A percentile compares a stretch with the other conserved stretches of the same genome.
Conservation (phyloP, 2,888 invertebrate species). For the Dione vanillae region DNA sequence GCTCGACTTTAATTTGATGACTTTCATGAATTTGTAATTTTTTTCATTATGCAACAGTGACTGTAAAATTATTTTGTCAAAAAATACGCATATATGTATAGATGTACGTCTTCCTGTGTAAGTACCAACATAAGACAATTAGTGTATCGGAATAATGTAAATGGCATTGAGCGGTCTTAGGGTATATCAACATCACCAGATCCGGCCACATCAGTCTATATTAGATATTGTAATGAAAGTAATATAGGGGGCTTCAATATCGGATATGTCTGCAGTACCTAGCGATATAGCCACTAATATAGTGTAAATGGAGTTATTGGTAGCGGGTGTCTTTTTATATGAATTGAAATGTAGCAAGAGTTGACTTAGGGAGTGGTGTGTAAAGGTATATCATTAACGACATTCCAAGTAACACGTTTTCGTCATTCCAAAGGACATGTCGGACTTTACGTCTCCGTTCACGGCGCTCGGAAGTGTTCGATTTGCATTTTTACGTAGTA, state of each 20-base stretch:
- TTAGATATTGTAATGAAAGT: constrained; percentile 66
- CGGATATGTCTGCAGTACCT: constrained; percentile 58
- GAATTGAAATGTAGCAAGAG: constrained; percentile 65
- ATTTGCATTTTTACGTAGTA: constrained; percentile 43
- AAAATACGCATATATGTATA: constrained; percentile 61
- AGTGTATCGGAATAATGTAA: constrained; percentile 62
- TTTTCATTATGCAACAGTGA: constrained; percentile 22
- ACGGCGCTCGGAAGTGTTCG: constrained; percentile 39
- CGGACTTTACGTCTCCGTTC: constrained; percentile 28
- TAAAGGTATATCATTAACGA: constrained; percentile 31
- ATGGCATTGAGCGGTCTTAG: constrained; percentile 65
- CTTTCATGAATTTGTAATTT: background rate
- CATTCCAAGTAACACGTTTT: constrained; percentile 42
- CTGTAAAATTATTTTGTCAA: constrained; percentile 52
- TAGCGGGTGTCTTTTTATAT: constrained; percentile 70
- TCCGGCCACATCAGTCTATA: constrained; percentile 73
- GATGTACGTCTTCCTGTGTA: constrained; percentile 83
- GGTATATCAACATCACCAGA: constrained; percentile 68
- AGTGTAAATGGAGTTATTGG: constrained; percentile 63
- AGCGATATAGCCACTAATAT: constrained; percentile 62
- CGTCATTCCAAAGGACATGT: constrained; percentile 32
- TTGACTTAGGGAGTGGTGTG: constrained; percentile 52
- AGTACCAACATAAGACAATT: constrained; percentile 71
- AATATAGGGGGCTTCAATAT: constrained; percentile 63
- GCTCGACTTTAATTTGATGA: constrained; percentile 19